phyloP scores from a whole-genome alignment of 2,113 vertebrate genomes.

The Tychaedon coryphoeus region DNA sequence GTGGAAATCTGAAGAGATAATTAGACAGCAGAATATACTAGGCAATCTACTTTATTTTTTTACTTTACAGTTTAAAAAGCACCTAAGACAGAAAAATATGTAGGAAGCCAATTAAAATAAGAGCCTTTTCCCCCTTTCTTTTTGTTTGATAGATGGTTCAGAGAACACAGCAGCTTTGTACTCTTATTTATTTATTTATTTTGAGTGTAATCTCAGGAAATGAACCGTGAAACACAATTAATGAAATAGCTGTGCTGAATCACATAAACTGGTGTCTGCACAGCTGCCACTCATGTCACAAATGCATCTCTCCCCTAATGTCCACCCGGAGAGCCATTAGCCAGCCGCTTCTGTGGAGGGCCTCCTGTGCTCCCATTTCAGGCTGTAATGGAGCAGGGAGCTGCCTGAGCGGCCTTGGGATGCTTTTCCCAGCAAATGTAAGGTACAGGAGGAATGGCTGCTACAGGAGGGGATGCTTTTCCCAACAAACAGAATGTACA shows the following conservation, averaged over 20 bases:
- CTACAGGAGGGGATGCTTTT: background rate
- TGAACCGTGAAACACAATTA: slow-evolving; percentile 73
- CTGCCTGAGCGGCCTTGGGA: background rate
- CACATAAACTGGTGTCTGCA: slow-evolving; percentile 49
- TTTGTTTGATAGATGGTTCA: slow-evolving; percentile 4
- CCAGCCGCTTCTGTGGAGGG: slow-evolving; percentile 38
- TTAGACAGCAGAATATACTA: background rate
- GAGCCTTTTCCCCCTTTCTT: background rate
- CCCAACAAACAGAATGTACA: too few relatives aligned
- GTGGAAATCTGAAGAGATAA: slow-evolving; percentile 30
- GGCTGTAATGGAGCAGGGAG: slow-evolving; percentile 26
- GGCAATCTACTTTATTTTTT: background rate
- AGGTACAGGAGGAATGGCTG: background rate
- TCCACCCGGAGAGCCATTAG: slow-evolving; percentile 57
- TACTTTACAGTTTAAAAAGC: slow-evolving; percentile 3
- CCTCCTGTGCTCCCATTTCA: slow-evolving; percentile 52
- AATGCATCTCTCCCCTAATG: slow-evolving; percentile 23
- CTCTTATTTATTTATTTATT: slow-evolving; percentile 58
- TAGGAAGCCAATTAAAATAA: slow-evolving; percentile 33
- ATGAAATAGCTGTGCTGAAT: slow-evolving; percentile 68
- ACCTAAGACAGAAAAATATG: slow-evolving; percentile 4
- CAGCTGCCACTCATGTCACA: slow-evolving; percentile 57
- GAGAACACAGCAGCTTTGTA: background rate
- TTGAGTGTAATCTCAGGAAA: slow-evolving; percentile 67
- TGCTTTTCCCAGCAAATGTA: background rate